Base-by-base conservation (phyloP, 1,140 invertebrate genomes). In the Ganaspis sp. region DNA sequence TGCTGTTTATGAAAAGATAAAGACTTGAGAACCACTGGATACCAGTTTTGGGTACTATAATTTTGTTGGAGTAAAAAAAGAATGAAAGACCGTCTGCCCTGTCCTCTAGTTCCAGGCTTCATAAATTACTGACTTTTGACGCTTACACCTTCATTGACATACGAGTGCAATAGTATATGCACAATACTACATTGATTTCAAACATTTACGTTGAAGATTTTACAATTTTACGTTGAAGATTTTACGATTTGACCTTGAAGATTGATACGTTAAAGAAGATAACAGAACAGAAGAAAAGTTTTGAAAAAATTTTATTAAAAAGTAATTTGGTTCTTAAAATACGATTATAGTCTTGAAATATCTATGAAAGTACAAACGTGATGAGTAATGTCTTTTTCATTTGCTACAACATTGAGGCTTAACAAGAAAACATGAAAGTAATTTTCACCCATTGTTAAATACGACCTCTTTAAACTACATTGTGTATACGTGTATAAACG, bases 41-140 rank as follows among this genome's bases (percentile, higher is more conserved):
- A 49, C 42, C 42, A 49, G 42, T 49, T 49, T 49, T 49, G 11
- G 42, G 42, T 49, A 49, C 42, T 49, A 49, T 49, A 49, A 49
- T 49, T 49, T 49, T 4, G 42, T 34, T 49, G 17, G 42, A 49
- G 12, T 49, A 49, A 49, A 49, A 49, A 49, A 17, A 49, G 42
- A 49, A 15, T 49, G 42, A 49, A 49, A 49, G 9, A 9, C 11
- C 12, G 42, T 49, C 42, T 49, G 42, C 42, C 17, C 42, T 49
- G 12, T 49, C 42, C 42, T 11, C 15, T 42, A 42, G 40, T 42
- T 15, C 40, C 9, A 1, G 8, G 40, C 9, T 11, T 42, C 19
- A 15, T 49, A 49, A 49, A 49, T 49, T 49, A 49, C 45, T 49
- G 45, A 1, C 45, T 19, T 49, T 49, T 49, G 17, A 17, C 6